phyloP scores from a whole-genome alignment of 2,113 vertebrate genomes.

The Sinocyclocheilus anophthalmus region DNA sequence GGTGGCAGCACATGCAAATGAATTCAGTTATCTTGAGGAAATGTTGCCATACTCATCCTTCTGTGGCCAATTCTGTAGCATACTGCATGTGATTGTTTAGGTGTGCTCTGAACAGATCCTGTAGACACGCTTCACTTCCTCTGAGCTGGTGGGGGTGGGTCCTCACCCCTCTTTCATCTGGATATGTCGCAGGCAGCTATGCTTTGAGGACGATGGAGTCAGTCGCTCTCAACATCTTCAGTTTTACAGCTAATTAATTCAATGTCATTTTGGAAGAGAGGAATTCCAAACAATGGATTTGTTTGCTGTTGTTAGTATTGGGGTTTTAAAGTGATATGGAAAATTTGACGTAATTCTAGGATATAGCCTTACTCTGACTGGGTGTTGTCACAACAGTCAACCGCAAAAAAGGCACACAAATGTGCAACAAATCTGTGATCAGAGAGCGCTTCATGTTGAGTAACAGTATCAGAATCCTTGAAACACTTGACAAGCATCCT shows the following conservation, averaged over 20 bases:
- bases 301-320: constrained; percentile 27
- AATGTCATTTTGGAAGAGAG: constrained; percentile 32
- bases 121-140: constrained; percentile 53
- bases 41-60: constrained; percentile 8
- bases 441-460: constrained; percentile 13
- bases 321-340: constrained; percentile 36
- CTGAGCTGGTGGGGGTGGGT: constrained; percentile 25
- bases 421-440: constrained; percentile 43
- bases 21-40: constrained; percentile 41
- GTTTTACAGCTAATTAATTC: constrained; percentile 40
- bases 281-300: constrained; percentile 51
- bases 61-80: constrained; percentile 42
- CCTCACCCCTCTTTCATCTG: constrained; percentile 38
- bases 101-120: constrained; percentile 50
- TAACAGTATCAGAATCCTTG: constrained; percentile 3
- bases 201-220: constrained; percentile 49
- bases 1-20: constrained; percentile 28
- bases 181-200: constrained; percentile 15
- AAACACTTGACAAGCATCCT: neutral
- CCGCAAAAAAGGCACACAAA: constrained; percentile 40
- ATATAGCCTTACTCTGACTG: constrained; percentile 12
- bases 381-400: constrained; percentile 43
- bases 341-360: constrained; percentile 17
- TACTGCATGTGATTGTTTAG: constrained; percentile 47
- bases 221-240: constrained; percentile 25